Conservation (phyloP, 92 coral and sea anemone genomes). For the Desmophyllum pertusum region DNA sequence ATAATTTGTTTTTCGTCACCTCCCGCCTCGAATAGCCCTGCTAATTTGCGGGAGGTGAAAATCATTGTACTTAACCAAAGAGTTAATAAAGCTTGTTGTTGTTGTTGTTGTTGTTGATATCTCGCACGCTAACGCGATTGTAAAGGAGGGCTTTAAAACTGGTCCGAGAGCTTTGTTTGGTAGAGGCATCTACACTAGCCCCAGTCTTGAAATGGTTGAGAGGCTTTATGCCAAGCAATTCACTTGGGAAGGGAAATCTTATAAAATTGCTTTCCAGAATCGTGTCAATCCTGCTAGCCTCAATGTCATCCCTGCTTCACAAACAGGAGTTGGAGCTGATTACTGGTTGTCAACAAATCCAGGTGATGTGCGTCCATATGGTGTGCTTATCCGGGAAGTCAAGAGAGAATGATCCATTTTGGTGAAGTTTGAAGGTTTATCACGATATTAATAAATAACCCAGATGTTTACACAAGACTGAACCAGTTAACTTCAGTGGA, state of each 20-base stretch:
- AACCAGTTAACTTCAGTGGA: too few species aligned
- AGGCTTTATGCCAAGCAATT: constrained; percentile 18
- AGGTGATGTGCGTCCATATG: background rate
- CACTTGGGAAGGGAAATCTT: constrained; percentile 17
- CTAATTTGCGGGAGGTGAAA: too few species aligned
- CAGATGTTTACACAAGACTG: too few species aligned
- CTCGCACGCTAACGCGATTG: constrained; percentile 16
- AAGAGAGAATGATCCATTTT: too few species aligned
- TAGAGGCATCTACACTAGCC: constrained; percentile 57
- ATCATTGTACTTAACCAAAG: too few species aligned
- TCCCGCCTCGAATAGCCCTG: too few species aligned
- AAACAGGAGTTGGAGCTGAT: background rate
- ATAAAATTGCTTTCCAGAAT: constrained; percentile 46
- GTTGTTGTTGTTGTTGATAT: too few species aligned
- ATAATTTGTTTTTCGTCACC: too few species aligned
- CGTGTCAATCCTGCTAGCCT: constrained; percentile 33
- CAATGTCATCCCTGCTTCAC: background rate
- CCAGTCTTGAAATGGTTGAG: constrained; percentile 43
- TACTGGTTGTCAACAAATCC: background rate
- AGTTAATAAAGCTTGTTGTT: too few species aligned
- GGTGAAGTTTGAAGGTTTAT: too few species aligned
- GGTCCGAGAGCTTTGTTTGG: constrained; percentile 14
- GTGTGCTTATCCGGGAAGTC: background rate
- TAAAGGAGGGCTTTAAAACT: constrained; percentile 30
- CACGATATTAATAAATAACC: too few species aligned